Evolutionary conservation across 1,140 invertebrate species (phyloP), one percentile per base, ranked within the genome.

Genomic region (Zaprionus nigranus): DNA sequence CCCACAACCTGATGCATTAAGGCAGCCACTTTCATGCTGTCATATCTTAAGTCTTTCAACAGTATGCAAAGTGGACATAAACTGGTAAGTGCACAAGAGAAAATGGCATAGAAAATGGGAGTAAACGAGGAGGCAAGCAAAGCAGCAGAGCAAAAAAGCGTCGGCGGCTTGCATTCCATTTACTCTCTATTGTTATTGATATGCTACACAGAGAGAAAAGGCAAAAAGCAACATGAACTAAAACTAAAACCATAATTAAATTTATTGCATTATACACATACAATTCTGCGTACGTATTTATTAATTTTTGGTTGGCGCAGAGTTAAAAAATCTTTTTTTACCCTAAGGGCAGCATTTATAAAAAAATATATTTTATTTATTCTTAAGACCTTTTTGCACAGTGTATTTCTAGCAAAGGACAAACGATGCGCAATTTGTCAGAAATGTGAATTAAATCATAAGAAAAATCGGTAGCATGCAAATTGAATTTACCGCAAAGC

Each of bases 401-500:
- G 46, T 24, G 20, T 51, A 51, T 51, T 49, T 3, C 11, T 13
- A 24, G 22, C 46, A n/a, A n/a, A 53, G 67, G 26, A 34, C 40
- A 63, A 53, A 30, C 60, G 43, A 53, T 28, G 60, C 36, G 15
- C 67, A 51, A 63, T 64, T 53, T 59, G 40, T 59, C 53, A 46
- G 59, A 60, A 76, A 76, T 72, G 68, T 58, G 56, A 65, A 65
- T 76, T 72, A 56, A 72, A 81, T 66, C 69, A 77, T 56, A 61
- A 15, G 64, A 56, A 60, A 67, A 73, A 65, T 70, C 71, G 62
- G 34, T 60, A 57, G 26, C 56, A 69, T 63, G 60, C 62, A 82
- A 68, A 86, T 85, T 82, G 67, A 79, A 79, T 86, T 79, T 59
- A 17, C 46, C 34, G 49, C 58, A 7, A 69, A 20, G 65, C 66